Evolutionary conservation across 2,113 vertebrate genomes (phyloP), one percentile per base, ranked within the genome.

Genomic region (Pedionomus torquatus): DNA sequence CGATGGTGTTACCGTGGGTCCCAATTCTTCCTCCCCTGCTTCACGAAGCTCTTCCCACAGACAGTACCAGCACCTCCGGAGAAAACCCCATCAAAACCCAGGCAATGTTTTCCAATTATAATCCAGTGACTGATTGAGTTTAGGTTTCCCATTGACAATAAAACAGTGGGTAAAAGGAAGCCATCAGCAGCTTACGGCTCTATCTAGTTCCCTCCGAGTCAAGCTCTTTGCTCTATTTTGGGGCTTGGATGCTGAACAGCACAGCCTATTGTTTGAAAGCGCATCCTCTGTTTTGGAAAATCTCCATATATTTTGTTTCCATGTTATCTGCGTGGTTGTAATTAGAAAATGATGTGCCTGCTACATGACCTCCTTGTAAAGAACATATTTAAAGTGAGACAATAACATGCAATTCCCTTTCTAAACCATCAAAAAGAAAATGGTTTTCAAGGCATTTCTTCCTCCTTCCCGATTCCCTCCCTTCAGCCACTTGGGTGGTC

Each of bases 361-460:
- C 93, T 96, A 58, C 91, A 97, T 95, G 95, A 98, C 94, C 93
- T 91, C 71, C 95, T 71, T 70, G 18, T 96, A 95, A 96, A 96
- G 96, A 96, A 86, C 71, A 81, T 77, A 88, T 88, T 97, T 96
- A 63, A 90, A 95, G 88, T 57, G 91, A 95, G 94, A 97, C 96
- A 97, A 95, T 96, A 96, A 95, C 93, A 87, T 87, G 88, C 92
- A 96, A 95, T 96, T 97, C 97, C 90, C 96, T 97, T 97, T 96
- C 93, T 96, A 96, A 97, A 95, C 96, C 95, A 96, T 95, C 94
- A 94, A 95, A 97, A 97, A 95, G 91, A 97, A 96, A 95, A 95
- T 83, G 89, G 91, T 89, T 96, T 98, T 97, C 80, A 52, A 96
- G 96, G 87, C 96, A 95, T 97, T 97, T 95, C 76, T 96, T 93